Base-by-base conservation (phyloP, 2,797 vertebrate species). In the Pantherophis alleghaniensis region DNA sequence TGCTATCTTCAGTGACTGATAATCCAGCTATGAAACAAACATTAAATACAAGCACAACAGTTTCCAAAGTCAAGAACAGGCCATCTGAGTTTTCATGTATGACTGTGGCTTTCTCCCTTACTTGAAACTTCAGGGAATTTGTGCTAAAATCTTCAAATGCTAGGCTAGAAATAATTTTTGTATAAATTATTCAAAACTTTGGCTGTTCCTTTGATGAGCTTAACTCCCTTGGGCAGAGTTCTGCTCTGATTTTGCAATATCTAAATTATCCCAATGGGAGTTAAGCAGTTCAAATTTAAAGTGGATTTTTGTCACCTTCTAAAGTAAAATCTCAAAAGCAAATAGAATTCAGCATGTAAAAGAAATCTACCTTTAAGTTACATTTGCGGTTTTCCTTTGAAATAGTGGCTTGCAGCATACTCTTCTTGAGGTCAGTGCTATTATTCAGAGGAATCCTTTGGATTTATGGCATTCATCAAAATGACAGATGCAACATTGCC, bases 11-110 rank as follows among this genome's bases (percentile, higher is more conserved):
- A 69, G 91, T 91, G 91, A 37, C 90, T 97, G 96, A 95, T 12
- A n/a, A 92, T 95, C 95, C 95, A 96, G 95, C 95, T 96, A 59
- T 97, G 96, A 95, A 97, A 94, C 93, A 97, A 96, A 96, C 87
- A 94, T 96, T 94, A 94, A 96, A 96, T 86, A 83, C 0, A 0
- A 96, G 92, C 88, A 74, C 95, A 87, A 55, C 90, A 56, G 11
- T 86, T 95, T 63, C 37, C 91, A 56, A 91, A 83, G 63, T 94
- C 86, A 0, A 90, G 83, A 94, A 18, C 51, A 93, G 91, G 87
- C 92, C 90, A 89, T 94, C 92, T 24, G 74, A 94, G 53, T 20
- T 86, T 88, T 94, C 56, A 90, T 22, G 92, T 95, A 94, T 90
- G 57, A 79, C 61, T 92, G 24, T 56, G 89, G 56, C 53, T 0